Evolutionary conservation across 1,140 invertebrate species (phyloP).

Genomic region (Gryllus bimaculatus): DNA sequence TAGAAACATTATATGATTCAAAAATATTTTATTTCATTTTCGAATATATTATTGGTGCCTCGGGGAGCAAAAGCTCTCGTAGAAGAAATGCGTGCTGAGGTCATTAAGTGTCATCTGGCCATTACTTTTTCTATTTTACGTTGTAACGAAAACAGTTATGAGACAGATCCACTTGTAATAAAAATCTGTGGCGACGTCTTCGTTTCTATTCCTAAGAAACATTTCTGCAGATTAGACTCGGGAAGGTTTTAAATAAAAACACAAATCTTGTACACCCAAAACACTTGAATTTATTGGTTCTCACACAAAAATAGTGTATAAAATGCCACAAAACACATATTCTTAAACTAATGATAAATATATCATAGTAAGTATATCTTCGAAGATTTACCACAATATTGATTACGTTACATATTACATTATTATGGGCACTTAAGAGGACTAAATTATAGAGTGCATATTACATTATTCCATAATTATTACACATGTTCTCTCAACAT

Average conservation of each 20-base stretch:
- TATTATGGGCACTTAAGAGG: not conserved
- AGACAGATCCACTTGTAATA: too few relatives aligned
- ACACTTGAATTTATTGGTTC: not conserved
- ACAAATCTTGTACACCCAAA: not conserved
- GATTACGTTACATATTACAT: not conserved
- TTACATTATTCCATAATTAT: not conserved
- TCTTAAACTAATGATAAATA: not conserved
- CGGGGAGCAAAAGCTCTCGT: too few relatives aligned
- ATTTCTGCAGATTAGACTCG: too few relatives aligned
- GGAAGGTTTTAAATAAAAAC: not conserved
- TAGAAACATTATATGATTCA: too few relatives aligned
- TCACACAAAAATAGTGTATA: not conserved
- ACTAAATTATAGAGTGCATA: not conserved
- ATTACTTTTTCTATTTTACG: too few relatives aligned
- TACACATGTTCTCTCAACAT: not conserved
- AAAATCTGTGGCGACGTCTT: too few relatives aligned
- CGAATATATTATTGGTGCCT: too few relatives aligned
- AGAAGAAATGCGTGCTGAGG: too few relatives aligned
- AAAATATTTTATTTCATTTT: too few relatives aligned
- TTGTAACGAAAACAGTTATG: too few relatives aligned
- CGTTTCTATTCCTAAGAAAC: too few relatives aligned
- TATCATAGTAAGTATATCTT: not conserved
- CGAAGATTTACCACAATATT: not conserved
- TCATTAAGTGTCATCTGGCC: too few relatives aligned
- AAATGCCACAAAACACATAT: not conserved